Conservation (phyloP, 37 sponge, comb jelly and placozoan genomes). For the Hormiphora californensis region DNA sequence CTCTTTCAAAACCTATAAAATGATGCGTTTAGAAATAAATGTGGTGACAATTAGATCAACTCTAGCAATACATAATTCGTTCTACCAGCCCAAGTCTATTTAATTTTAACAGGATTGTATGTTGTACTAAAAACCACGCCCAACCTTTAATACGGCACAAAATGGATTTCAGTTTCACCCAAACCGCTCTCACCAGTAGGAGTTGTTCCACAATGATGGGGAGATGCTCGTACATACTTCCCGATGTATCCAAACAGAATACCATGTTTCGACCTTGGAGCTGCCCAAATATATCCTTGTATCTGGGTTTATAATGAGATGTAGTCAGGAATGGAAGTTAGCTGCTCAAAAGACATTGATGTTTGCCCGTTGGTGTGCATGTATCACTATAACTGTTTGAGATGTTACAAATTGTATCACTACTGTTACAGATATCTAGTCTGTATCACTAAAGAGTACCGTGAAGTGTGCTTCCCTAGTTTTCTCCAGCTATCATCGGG, state of each 20-base stretch:
- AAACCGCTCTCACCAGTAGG: not conserved
- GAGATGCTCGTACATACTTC: conserved; percentile 52
- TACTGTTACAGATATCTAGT: too few relatives aligned
- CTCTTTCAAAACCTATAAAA: conserved; percentile 21
- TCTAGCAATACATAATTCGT: too few relatives aligned
- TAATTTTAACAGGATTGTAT: too few relatives aligned
- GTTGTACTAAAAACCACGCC: too few relatives aligned
- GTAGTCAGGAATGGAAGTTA: too few relatives aligned
- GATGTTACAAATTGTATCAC: not conserved
- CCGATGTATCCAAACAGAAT: conserved; percentile 17
- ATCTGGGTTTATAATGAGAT: too few relatives aligned
- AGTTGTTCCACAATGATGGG: conserved; percentile 40
- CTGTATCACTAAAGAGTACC: too few relatives aligned
- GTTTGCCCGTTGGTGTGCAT: not conserved
- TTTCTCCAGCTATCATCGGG: conserved; percentile 11
- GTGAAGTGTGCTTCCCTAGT: not conserved
- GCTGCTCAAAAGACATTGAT: not conserved
- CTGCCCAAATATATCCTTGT: conserved; percentile 37
- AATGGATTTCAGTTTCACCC: too few relatives aligned
- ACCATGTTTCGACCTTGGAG: conserved; percentile 37
- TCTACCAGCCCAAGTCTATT: too few relatives aligned
- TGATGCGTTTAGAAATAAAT: too few relatives aligned
- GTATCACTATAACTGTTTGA: not conserved
- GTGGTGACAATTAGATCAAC: too few relatives aligned
- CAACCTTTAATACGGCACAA: too few relatives aligned